Conservation (phyloP, 2,797 vertebrate genomes). For the Leptoclinus maculatus region DNA sequence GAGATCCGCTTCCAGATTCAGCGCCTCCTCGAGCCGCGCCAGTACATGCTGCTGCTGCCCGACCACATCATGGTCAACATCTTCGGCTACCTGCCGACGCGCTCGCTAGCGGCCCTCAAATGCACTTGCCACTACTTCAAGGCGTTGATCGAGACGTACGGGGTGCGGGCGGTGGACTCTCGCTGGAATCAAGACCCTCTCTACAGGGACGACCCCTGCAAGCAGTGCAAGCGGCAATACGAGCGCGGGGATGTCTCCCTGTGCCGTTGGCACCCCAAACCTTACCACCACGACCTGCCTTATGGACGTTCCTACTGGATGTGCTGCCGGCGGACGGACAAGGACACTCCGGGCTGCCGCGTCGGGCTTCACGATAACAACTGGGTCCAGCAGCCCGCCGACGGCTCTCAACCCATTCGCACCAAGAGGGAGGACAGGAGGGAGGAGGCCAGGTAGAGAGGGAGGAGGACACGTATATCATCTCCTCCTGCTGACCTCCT, state of each 20-base stretch:
- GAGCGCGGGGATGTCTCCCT: constrained; percentile 94
- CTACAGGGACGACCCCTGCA: constrained; percentile 96
- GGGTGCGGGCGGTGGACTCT: constrained; percentile 91
- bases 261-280: constrained; percentile 98
- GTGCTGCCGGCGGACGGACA: constrained; percentile 94
- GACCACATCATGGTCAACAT: constrained; percentile 97
- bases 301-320: constrained; percentile 99
- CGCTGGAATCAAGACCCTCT: constrained; percentile 95
- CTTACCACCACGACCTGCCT: constrained; percentile 99
- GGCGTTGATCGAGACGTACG: constrained; percentile 92
- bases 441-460: constrained; percentile 81
- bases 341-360: constrained; percentile 93
- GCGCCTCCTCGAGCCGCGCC: constrained; percentile 93
- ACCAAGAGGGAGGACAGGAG: constrained; percentile 82
- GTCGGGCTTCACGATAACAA: constrained; percentile 97
- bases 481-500: constrained; percentile 49
- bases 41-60: constrained; percentile 94
- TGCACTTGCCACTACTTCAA: constrained; percentile 96
- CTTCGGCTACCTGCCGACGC: constrained; percentile 93
- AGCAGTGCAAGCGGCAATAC: constrained; percentile 95
- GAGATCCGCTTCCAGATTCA: constrained; percentile 99
- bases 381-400: constrained; percentile 91
- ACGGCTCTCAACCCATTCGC: constrained; percentile 79
- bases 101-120: constrained; percentile 93
- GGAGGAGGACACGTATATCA: constrained; percentile 37